Evolutionary conservation across 2,888 invertebrate species (phyloP).

Genomic region (Aspidiotus rigidus): DNA sequence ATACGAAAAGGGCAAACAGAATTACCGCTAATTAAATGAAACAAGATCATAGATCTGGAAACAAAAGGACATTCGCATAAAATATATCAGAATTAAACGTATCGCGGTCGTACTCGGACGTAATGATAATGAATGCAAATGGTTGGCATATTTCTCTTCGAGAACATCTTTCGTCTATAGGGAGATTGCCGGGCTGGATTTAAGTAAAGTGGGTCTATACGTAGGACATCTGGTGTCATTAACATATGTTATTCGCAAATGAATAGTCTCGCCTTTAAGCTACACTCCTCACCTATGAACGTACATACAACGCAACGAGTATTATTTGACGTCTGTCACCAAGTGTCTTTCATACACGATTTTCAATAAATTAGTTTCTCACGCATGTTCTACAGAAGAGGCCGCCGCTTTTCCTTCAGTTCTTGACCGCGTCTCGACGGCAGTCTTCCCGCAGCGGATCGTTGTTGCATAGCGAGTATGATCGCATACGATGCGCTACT

Average conservation of each 20-base stretch:
- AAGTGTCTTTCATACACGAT: constrained; percentile 4
- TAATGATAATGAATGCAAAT: constrained; percentile 34
- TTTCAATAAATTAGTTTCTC: constrained; percentile 1
- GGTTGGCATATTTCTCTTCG: constrained; percentile 27
- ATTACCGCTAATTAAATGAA: constrained; percentile 33
- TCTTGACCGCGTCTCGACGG: too few relatives aligned
- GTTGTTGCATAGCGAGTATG: too few relatives aligned
- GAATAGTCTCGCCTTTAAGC: constrained; percentile 29
- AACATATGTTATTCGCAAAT: constrained; percentile 33
- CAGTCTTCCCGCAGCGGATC: too few relatives aligned
- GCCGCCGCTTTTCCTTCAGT: too few relatives aligned
- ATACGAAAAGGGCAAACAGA: constrained; percentile 22
- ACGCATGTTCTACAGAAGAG: neutral
- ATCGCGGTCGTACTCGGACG: constrained; percentile 23
- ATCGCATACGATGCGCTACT: too few relatives aligned
- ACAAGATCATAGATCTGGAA: constrained; percentile 33
- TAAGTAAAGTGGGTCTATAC: constrained; percentile 29
- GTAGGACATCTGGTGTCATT: constrained; percentile 22
- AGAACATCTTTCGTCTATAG: constrained; percentile 15
- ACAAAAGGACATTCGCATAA: constrained; percentile 32
- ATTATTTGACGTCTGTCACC: constrained; percentile 1
- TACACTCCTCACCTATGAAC: neutral
- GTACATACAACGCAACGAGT: too few relatives aligned
- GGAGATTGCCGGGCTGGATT: constrained; percentile 27
- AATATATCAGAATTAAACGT: constrained; percentile 20